phyloP scores from a whole-genome alignment of 2,797 vertebrate species.

The Hafferia zeledoni region DNA sequence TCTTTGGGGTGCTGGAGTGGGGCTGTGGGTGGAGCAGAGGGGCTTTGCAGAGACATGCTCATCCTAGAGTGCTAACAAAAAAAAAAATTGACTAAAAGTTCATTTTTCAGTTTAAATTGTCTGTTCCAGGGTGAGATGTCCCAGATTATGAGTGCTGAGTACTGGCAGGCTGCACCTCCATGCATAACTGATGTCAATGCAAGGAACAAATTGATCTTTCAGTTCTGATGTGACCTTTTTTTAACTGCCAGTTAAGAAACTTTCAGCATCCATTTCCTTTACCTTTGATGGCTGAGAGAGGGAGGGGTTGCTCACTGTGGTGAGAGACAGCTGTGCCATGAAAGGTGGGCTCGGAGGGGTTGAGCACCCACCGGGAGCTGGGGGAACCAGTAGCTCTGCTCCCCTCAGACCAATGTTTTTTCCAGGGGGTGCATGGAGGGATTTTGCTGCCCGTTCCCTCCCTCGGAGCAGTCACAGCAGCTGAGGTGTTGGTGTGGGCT shows the following conservation, averaged over 20 bases:
- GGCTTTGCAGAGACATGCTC: not conserved
- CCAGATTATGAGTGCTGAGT: conserved; percentile 26
- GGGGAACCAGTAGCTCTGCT: not conserved
- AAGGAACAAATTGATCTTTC: conserved; percentile 51
- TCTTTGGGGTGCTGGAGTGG: not conserved
- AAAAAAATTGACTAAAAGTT: conserved; percentile 31
- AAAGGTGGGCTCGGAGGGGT: not conserved
- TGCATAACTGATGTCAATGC: conserved; percentile 11
- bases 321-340: accelerated
- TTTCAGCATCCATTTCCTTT: not conserved
- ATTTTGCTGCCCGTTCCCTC: not conserved
- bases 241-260: not conserved
- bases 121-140: conserved; percentile 41
- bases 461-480: not conserved
- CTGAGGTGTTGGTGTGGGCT: not conserved
- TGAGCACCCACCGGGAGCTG: accelerated
- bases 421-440: accelerated
- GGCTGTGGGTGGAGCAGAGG: not conserved
- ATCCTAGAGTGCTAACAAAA: not conserved
- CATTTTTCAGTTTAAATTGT: conserved; percentile 60
- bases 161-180: not conserved
- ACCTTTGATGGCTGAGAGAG: not conserved
- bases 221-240: conserved; percentile 45
- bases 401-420: accelerated
- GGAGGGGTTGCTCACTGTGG: not conserved